These are phyloP conservation scores for Rhadinocentrus ornatus DNA, from an alignment of 2,797 vertebrate genomes.

Conservation along the genomic window DNA sequence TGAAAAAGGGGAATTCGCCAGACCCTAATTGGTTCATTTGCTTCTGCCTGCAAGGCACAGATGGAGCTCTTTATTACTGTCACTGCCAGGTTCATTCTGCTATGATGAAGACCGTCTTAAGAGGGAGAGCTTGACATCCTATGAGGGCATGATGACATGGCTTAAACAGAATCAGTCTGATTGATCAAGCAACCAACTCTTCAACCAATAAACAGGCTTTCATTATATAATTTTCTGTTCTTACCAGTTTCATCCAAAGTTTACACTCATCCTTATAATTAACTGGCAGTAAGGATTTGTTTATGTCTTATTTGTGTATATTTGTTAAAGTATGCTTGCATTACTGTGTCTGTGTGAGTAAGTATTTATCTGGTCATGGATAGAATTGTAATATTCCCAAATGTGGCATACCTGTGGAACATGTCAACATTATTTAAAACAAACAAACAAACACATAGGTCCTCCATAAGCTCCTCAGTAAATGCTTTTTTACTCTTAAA, in stretches of 20 bases:
- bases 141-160: conserved; percentile 42
- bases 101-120: conserved; percentile 83
- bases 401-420: neutral
- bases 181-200: conserved; percentile 22
- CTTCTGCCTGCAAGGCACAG: conserved; percentile 82
- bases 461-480: neutral
- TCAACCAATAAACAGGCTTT: neutral
- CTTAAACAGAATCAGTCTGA: conserved; percentile 26
- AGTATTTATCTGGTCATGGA: neutral
- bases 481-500: neutral
- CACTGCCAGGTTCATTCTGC: conserved; percentile 85
- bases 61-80: conserved; percentile 86
- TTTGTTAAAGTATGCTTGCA: conserved; percentile 17
- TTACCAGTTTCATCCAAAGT: conserved; percentile 10
- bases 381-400: neutral
- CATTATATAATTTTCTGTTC: conserved; percentile 3
- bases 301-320: conserved; percentile 9
- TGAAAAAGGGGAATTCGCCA: conserved; percentile 65
- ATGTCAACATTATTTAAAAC: neutral
- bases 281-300: neutral
- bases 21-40: conserved; percentile 73
- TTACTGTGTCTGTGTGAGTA: neutral
- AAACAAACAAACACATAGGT: neutral
- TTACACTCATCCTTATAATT: neutral
- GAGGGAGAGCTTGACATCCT: conserved; percentile 78